Conservation (phyloP, 2,797 vertebrate species). For the Chiloscyllium punctatum region DNA sequence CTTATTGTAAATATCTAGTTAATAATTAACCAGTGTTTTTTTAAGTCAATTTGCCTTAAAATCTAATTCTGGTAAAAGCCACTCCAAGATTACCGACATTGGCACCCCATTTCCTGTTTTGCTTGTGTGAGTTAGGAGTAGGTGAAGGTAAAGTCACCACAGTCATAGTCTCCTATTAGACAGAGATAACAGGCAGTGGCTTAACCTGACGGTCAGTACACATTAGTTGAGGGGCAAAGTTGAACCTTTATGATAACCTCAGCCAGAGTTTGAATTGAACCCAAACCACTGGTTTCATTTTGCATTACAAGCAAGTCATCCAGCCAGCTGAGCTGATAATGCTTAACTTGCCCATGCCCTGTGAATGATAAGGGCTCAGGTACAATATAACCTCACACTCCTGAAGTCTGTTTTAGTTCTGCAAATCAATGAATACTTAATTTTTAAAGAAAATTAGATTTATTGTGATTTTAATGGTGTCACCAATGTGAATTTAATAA, state of each 20-base stretch:
- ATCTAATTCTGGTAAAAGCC: neutral
- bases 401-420: neutral
- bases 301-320: too few species aligned
- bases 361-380: neutral
- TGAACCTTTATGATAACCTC: too few species aligned
- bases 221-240: too few species aligned
- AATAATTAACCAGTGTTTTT: neutral
- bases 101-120: neutral
- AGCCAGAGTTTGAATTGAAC: too few species aligned
- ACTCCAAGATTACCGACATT: neutral
- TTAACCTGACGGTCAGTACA: too few species aligned
- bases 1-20: neutral
- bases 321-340: neutral
- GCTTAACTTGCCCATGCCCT: neutral
- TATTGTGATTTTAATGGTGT: neutral
- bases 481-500: neutral
- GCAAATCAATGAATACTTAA: neutral
- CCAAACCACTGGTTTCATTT: too few species aligned
- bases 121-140: neutral
- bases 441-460: neutral
- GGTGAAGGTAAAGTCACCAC: too few species aligned
- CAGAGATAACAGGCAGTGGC: too few species aligned
- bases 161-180: too few species aligned
- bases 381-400: neutral
- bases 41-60: neutral